These are phyloP conservation scores for Dynastes grantii DNA, from an alignment of 2,888 invertebrate species.

Conservation along the genomic window DNA sequence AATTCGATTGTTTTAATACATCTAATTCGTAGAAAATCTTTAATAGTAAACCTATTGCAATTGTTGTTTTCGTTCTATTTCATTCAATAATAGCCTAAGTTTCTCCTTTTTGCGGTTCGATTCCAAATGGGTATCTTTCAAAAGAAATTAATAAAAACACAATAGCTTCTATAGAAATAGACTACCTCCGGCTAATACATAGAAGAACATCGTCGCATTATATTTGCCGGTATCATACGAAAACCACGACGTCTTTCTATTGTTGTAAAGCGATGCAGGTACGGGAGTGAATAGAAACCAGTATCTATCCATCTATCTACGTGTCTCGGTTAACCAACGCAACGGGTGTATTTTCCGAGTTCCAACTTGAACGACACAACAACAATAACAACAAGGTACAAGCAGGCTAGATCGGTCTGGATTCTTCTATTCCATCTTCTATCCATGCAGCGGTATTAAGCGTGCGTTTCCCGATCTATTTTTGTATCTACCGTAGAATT, in stretches of 20 bases:
- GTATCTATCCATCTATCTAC: conserved; percentile 53
- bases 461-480: conserved; percentile 61
- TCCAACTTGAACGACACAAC: no score
- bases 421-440: conserved; percentile 57
- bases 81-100: no score
- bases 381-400: no score
- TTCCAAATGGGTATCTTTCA: not conserved
- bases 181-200: not conserved
- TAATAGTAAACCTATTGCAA: no score
- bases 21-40: no score
- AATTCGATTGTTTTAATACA: no score
- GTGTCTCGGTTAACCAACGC: conserved; percentile 47
- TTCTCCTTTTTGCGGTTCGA: no score
- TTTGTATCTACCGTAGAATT: conserved; percentile 61
- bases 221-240: not conserved
- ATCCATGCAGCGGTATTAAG: conserved; percentile 59
- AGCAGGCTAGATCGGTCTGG: not conserved
- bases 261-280: conserved; percentile 22
- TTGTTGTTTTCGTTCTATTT: no score
- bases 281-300: conserved; percentile 52
- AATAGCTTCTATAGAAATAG: not conserved
- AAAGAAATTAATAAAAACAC: conserved; percentile 24
- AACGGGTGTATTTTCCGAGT: conserved; percentile 61
- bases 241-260: conserved; percentile 5
- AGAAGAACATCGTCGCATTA: not conserved